phyloP scores from a whole-genome alignment of 92 coral and sea anemone genomes.

The Epizoanthus rinbou region DNA sequence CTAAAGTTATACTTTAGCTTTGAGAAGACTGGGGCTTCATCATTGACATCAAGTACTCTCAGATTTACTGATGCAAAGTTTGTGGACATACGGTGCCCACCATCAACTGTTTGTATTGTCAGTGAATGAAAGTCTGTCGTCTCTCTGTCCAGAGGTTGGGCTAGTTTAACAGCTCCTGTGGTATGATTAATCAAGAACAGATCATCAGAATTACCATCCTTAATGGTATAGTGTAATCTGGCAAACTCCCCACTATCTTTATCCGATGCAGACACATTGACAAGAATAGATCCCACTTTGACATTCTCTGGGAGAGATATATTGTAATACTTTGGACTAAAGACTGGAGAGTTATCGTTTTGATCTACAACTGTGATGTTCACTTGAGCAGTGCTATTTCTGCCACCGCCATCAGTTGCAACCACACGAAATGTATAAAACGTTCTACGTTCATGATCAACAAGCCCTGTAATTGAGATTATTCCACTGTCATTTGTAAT shows the following conservation, averaged over 20 bases:
- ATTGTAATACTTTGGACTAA: slow-evolving; percentile 64
- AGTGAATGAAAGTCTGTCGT: slow-evolving; percentile 72
- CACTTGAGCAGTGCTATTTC: slow-evolving; percentile 56
- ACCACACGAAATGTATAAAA: slow-evolving; percentile 60
- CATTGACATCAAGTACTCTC: slow-evolving; percentile 88
- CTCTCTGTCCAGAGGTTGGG: slow-evolving; percentile 82
- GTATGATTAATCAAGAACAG: slow-evolving; percentile 59
- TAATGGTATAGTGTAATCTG: slow-evolving; percentile 59
- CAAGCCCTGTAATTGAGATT: slow-evolving; percentile 57
- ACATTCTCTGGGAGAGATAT: slow-evolving; percentile 69
- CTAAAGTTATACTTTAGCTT: slow-evolving; percentile 67
- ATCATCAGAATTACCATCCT: slow-evolving; percentile 66
- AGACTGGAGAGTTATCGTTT: slow-evolving; percentile 88
- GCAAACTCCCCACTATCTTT: slow-evolving; percentile 83
- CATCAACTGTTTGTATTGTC: slow-evolving; percentile 70
- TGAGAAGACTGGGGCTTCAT: slow-evolving; percentile 86
- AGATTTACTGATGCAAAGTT: slow-evolving; percentile 71
- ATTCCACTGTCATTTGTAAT: slow-evolving; percentile 68
- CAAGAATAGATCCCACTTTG: slow-evolving; percentile 50
- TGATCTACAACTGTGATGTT: slow-evolving; percentile 74
- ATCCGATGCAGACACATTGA: slow-evolving; percentile 72
- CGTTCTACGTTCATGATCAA: slow-evolving; percentile 75
- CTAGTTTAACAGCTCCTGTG: slow-evolving; percentile 64
- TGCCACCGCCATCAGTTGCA: slow-evolving; percentile 91
- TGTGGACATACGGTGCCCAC: slow-evolving; percentile 72